These are phyloP conservation scores for Heterohyrax brucei DNA, from an alignment of 2,797 vertebrate species.

Conservation along the genomic window DNA sequence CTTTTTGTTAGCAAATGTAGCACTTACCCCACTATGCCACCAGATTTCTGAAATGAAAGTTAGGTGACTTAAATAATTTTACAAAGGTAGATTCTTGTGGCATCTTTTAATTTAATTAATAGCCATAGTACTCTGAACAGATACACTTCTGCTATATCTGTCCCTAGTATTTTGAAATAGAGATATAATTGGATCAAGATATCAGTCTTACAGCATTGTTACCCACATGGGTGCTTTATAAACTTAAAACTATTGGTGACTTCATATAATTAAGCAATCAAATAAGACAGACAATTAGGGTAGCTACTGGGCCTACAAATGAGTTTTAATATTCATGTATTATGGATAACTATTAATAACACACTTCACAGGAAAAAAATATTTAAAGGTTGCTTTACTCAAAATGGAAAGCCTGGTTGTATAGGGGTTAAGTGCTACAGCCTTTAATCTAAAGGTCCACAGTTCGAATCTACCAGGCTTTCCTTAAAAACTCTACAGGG, in stretches of 20 bases:
- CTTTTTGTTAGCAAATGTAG: too few species aligned
- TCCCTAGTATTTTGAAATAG: slow-evolving; percentile 8
- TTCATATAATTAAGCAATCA: background rate
- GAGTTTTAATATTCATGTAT: background rate
- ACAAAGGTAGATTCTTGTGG: background rate
- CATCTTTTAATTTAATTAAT: slow-evolving; percentile 43
- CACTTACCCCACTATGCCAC: too few species aligned
- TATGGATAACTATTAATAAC: slow-evolving; percentile 16
- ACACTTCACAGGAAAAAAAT: slow-evolving; percentile 6
- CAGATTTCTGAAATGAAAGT: background rate
- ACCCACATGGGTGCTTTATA: slow-evolving; percentile 16
- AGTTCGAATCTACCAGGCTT: too few species aligned
- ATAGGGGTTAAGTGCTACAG: too few species aligned
- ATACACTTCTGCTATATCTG: background rate
- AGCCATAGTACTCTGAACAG: background rate
- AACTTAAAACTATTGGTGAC: background rate
- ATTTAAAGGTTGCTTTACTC: slow-evolving; percentile 28
- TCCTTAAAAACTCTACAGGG: too few species aligned
- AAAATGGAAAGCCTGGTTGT: background rate
- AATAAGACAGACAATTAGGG: background rate
- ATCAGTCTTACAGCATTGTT: background rate
- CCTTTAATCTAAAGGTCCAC: too few species aligned
- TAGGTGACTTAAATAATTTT: slow-evolving; percentile 30
- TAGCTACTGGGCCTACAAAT: background rate
- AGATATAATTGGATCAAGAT: slow-evolving; percentile 29